Percentiles rank a stretch among this genome's conserved stretches.
These are phyloP conservation scores for Epinephelus moara DNA, from an alignment of 2,113 vertebrate genomes.

Conservation along the genomic window DNA sequence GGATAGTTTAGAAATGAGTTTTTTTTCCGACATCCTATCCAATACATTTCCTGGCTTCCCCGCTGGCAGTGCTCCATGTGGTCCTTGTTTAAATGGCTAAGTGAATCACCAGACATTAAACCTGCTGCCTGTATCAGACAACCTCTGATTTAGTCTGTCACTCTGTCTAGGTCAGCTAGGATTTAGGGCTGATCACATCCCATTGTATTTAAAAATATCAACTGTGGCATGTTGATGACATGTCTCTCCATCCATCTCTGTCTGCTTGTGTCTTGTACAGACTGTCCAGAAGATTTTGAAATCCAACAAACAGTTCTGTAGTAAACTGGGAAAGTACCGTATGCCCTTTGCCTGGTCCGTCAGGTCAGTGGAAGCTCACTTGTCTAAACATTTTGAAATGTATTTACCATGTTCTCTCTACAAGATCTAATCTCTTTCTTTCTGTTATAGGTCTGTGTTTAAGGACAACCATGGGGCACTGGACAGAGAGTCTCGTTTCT, in stretches of 20 bases:
- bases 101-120: slow-evolving; percentile 65
- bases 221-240: slow-evolving; percentile 41
- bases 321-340: slow-evolving; percentile 94
- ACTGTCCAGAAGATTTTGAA: slow-evolving; percentile 95
- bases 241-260: slow-evolving; percentile 8
- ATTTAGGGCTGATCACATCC: slow-evolving; percentile 34
- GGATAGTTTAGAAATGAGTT: slow-evolving; percentile 57
- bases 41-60: slow-evolving; percentile 56
- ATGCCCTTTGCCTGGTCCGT: slow-evolving; percentile 99
- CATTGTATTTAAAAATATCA: slow-evolving; percentile 29
- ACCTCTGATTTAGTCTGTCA: slow-evolving; percentile 46
- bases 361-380: slow-evolving; percentile 86
- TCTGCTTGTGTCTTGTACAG: slow-evolving; percentile 74
- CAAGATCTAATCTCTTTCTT: neutral
- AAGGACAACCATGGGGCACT: slow-evolving; percentile 96
- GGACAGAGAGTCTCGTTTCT: slow-evolving; percentile 96
- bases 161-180: slow-evolving; percentile 30
- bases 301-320: slow-evolving; percentile 96
- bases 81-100: slow-evolving; percentile 64
- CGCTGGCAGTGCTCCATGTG: slow-evolving; percentile 51
- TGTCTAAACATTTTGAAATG: slow-evolving; percentile 4
- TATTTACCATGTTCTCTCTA: neutral
- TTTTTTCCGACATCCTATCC: slow-evolving; percentile 60
- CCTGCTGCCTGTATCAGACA: slow-evolving; percentile 57
- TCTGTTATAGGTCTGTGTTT: slow-evolving; percentile 89